Percentiles rank a stretch among this genome's conserved stretches.
Evolutionary conservation across 2,888 invertebrate species (phyloP).

Genomic region (Drosophila neoperkinsi): DNA sequence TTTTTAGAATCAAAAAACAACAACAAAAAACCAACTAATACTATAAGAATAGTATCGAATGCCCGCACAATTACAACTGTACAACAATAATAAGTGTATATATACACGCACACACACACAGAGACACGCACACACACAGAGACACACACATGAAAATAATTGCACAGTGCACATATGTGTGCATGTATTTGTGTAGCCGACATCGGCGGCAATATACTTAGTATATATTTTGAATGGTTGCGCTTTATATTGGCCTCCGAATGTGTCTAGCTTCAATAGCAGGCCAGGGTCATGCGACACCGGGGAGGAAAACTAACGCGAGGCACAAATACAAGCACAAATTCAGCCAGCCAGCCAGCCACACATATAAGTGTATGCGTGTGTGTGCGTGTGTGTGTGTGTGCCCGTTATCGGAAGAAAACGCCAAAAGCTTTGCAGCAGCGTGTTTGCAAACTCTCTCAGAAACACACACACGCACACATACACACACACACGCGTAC

Average conservation of each 20-base stretch:
- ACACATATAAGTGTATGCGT: constrained; percentile 14
- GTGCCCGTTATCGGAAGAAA: constrained; percentile 80
- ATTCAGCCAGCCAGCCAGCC: neutral
- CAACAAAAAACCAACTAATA: constrained; percentile 3
- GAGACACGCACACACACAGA: neutral
- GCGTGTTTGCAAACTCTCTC: constrained; percentile 30
- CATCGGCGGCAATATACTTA: constrained; percentile 65
- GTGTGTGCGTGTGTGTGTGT: constrained; percentile 24
- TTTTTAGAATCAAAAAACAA: constrained; percentile 40
- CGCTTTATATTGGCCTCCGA: constrained; percentile 82
- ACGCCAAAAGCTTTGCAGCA: constrained; percentile 73
- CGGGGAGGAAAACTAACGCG: constrained; percentile 77
- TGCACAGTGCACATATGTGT: constrained; percentile 14
- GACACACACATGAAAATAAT: constrained; percentile 3
- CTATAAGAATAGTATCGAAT: constrained; percentile 38
- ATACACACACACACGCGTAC: constrained; percentile 6
- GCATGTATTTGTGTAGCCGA: constrained; percentile 37
- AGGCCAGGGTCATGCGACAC: constrained; percentile 84
- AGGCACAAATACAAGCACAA: constrained; percentile 31
- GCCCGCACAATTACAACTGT: constrained; percentile 35
- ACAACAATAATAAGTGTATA: constrained; percentile 18
- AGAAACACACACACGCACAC: constrained; percentile 17
- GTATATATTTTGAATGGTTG: constrained; percentile 79
- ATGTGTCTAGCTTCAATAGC: constrained; percentile 83
- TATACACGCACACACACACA: neutral